phyloP scores from a whole-genome alignment of 2,888 invertebrate genomes.

The Notocelia uddmanniana region DNA sequence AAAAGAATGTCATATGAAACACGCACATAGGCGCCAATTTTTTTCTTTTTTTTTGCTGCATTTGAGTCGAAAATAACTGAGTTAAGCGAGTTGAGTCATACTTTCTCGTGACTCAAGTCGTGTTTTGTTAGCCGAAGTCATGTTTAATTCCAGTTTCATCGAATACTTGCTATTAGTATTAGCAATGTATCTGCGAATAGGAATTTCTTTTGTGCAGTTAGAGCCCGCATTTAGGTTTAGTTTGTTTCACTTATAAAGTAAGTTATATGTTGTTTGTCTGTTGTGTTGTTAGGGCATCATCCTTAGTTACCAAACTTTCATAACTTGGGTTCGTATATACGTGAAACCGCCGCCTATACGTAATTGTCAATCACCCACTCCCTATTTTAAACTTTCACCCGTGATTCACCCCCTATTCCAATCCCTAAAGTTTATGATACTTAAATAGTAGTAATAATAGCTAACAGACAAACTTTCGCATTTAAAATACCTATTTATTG shows the following conservation, averaged over 20 bases:
- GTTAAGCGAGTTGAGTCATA: conserved; percentile 40
- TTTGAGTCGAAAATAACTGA: conserved; percentile 34
- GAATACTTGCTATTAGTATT: conserved; percentile 25
- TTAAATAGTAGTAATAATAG: too few relatives aligned
- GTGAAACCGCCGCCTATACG: not conserved
- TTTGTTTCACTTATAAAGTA: conserved; percentile 6
- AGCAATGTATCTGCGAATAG: conserved; percentile 26
- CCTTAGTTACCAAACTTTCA: not conserved
- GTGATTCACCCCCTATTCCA: not conserved
- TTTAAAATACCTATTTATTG: too few relatives aligned
- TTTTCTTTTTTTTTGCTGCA: conserved; percentile 32
- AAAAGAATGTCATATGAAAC: conserved; percentile 17
- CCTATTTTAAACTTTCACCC: not conserved
- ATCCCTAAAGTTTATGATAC: too few relatives aligned
- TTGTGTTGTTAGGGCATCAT: not conserved
- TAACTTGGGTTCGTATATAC: not conserved
- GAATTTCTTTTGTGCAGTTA: conserved; percentile 15
- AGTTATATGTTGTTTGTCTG: not conserved
- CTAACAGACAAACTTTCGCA: too few relatives aligned
- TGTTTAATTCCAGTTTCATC: conserved; percentile 38
- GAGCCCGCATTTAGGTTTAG: conserved; percentile 6
- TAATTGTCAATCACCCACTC: not conserved
- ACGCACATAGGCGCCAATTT: not conserved
- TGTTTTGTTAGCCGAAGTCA: conserved; percentile 35
- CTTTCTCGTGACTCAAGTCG: conserved; percentile 43